phyloP scores from a whole-genome alignment of 2,797 vertebrate genomes.

The Falco concolor region DNA sequence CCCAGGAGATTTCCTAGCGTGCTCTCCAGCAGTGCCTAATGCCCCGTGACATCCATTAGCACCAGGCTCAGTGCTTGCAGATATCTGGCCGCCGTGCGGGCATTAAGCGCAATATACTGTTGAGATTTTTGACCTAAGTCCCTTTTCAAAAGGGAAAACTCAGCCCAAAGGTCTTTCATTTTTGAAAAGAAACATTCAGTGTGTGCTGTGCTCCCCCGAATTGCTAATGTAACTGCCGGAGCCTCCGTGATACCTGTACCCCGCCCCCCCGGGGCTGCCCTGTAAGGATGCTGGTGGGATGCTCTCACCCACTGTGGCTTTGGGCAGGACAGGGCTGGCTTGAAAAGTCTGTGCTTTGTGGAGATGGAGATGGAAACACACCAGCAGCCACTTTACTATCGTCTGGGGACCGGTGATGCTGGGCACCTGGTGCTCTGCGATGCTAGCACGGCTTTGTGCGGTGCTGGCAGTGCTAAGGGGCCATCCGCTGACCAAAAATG shows the following conservation, averaged over 20 bases:
- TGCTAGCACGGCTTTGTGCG: accelerated
- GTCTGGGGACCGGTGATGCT: accelerated
- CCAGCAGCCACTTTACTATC: neutral
- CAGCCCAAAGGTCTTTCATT: neutral
- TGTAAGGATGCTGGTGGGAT: neutral
- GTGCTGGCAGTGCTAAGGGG: neutral
- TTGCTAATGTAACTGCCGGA: accelerated
- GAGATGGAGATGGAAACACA: neutral
- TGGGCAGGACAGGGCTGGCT: neutral
- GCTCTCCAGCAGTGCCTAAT: neutral
- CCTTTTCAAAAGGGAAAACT: neutral
- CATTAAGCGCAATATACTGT: accelerated
- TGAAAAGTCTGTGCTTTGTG: neutral
- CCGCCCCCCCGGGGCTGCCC: neutral
- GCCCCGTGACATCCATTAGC: neutral
- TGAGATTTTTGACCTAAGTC: neutral
- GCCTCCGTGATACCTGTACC: accelerated
- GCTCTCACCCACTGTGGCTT: neutral
- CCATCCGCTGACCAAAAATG: too few species aligned
- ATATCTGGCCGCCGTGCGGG: accelerated
- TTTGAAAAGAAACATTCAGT: accelerated
- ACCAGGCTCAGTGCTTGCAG: neutral
- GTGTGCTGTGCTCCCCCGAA: neutral
- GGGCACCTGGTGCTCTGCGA: accelerated
- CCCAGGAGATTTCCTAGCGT: neutral